These are phyloP conservation scores for Sycobia sp. DNA, from an alignment of 1,140 invertebrate species.

Conservation along the genomic window DNA sequence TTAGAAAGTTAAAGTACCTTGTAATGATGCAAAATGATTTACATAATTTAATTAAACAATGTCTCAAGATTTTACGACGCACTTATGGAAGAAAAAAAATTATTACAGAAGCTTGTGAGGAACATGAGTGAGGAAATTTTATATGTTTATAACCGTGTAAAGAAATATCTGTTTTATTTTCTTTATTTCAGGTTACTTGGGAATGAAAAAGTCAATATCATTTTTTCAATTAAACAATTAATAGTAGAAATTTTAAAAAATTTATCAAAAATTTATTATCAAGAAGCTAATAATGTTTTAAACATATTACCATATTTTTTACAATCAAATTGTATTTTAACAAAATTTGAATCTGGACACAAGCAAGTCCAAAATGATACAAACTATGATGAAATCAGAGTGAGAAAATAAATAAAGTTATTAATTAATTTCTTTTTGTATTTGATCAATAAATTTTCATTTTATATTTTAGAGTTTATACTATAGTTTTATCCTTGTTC, in stretches of 20 bases:
- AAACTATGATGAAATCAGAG: conserved; percentile 27
- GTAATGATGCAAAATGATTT: conserved; percentile 49
- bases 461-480: conserved; percentile 47
- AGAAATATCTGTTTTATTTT: background rate
- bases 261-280: conserved; percentile 42
- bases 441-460: background rate
- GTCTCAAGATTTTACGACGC: conserved; percentile 49
- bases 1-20: conserved; percentile 41
- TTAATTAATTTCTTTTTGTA: background rate
- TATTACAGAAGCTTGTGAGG: conserved; percentile 34
- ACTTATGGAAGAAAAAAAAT: conserved; percentile 42
- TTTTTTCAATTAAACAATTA: conserved; percentile 45
- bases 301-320: conserved; percentile 39
- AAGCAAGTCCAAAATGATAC: conserved; percentile 10
- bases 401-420: conserved; percentile 13
- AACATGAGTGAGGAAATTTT: conserved; percentile 44
- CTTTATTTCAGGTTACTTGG: conserved; percentile 42
- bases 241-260: conserved; percentile 46
- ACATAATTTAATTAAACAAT: conserved; percentile 44
- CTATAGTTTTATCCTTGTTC: conserved; percentile 50
- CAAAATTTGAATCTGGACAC: conserved; percentile 40
- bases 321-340: conserved; percentile 39
- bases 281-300: conserved; percentile 39
- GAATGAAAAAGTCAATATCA: conserved; percentile 41
- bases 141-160: conserved; percentile 9